Base-by-base conservation (phyloP, 2,797 vertebrate genomes). In the Chloroceryle inda region DNA sequence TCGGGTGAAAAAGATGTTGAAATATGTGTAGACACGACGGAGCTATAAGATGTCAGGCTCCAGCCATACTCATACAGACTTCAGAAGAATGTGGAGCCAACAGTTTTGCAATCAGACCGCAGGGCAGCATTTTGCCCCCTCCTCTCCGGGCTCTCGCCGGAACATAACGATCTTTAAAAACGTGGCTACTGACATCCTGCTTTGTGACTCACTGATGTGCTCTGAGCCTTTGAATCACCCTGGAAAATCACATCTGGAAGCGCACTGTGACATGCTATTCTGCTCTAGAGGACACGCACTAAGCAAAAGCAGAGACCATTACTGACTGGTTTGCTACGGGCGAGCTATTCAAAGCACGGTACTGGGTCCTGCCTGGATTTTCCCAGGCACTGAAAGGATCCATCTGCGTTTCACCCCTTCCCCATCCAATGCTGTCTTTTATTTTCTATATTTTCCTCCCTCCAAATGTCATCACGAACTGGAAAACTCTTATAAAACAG, bases 181-280 rank as follows among this genome's bases (percentile, higher is more conserved):
- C 0, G 1, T 44, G 56, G 44, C 80, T 88, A 40, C 68, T 37
- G 62, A 80, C 82, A 86, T 61, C 26, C 33, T 50, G 16, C 58
- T 83, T 76, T 67, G 59, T 53, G 75, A 92, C 37, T 88, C 47
- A 45, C 19, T 55, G 15, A 75, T 72, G 50, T 40, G 21, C 44
- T 85, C 38, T 17, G 10, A 67, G 49, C 44, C 53, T 73, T 56
- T 35, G 37, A 89, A 66, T 85, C 40, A 50, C 55, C 21, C 78
- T 55, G 33, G 56, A 72, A 91, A 80, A 63, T 42, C 37, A 78
- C 73, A 85, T 84, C 56, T 95, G 73, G 85, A 85, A 92, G n/a
- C 9, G 5, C 12, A 33, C 49, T 72, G 10, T 1, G 4, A 63
- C 67, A 49, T 52, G 53, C 5, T 78, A 37, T 73, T 76, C 56